Evolutionary conservation across 2,113 vertebrate genomes (phyloP), one percentile per base, ranked within the genome.

Genomic region (Mola mola): DNA sequence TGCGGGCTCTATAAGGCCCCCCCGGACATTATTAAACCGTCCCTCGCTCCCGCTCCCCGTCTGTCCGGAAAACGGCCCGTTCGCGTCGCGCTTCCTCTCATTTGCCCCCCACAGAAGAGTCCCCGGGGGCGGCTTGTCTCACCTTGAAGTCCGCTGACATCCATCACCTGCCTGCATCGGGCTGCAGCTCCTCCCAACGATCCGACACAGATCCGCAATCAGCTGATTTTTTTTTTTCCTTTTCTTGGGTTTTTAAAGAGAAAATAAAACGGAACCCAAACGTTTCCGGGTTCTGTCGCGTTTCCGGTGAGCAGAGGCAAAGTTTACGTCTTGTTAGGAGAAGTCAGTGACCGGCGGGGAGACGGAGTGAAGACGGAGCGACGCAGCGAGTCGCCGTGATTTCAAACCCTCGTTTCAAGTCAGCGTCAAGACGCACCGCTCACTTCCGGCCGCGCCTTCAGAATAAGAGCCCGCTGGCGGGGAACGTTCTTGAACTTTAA

Each of bases 141-240:
- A 83, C 83, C 85, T 80, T 31, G 63, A 12, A 1, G 52, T 25
- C 19, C 33, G 44, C 34, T 65, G 69, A 61, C 72, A 41, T 80
- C 75, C 85, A 87, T 85, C 85, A 87, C 72, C 82, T 83, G 82
- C 25, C 75, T 53, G 75, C 85, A 87, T 85, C 62, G 28, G 66
- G 51, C 70, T 34, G 58, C 61, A 33, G 55, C 78, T 63, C 76
- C 55, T 74, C 68, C 72, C 60, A 29, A 7, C 3, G 34, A 33
- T 0, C 65, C 46, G 12, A 3, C 17, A 9, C 40, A 16, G 34
- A 55, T 3, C 28, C 46, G 34, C n/a, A 6, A 17, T 3, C 17
- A 0, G 0, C 28, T 1, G 16, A 6, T 11, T 26, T 20, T 1
- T 8, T n/a, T 5, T 10, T 34, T 13, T 15, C 13, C 33, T 15